Evolutionary conservation across 2,888 invertebrate genomes (phyloP), one percentile per base, ranked within the genome.

Genomic region (Tortrix viridana): DNA sequence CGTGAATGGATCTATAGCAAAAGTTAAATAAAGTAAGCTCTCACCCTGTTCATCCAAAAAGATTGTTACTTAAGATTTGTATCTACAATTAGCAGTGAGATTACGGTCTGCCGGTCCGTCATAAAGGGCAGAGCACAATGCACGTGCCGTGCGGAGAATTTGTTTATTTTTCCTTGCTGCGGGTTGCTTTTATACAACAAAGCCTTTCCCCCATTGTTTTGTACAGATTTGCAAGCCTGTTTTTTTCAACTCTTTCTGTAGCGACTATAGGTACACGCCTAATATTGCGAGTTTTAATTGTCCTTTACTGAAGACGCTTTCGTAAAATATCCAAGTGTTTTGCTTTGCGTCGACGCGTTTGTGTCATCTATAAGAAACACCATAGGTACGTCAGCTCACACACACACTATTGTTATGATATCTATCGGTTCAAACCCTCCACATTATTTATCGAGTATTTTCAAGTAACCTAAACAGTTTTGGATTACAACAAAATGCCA

Each of bases 141-240:
- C 56, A 61, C 55, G 57, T 65, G 62, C 65, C 44, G 64, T 60
- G 65, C 49, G 19, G 53, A n/a, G 19, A 54, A 58, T 69, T 69
- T 72, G 69, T 74, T 75, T 76, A 70, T 74, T 74, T 74, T 77
- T 70, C 71, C 70, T 71, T 70, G 72, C 61, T 69, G 69, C 57
- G 50, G 48, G 63, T 58, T 61, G 66, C 71, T 69, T 67, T 60
- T 47, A 55, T 58, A 61, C 50, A 67, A 65, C 68, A 69, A 68
- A 67, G 69, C 64, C 52, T 44, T 56, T 61, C 46, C 58, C 58
- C 60, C 37, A 63, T 64, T 64, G 63, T 66, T 64, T 59, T 63
- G 50, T 56, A 41, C 49, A 55, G 50, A 60, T 60, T 65, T 55
- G 55, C 54, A 46, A 46, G 60, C 60, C 60, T 38, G 37, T 32